Conservation (phyloP, 2,797 vertebrate genomes). For the Acropternis orthonyx region DNA sequence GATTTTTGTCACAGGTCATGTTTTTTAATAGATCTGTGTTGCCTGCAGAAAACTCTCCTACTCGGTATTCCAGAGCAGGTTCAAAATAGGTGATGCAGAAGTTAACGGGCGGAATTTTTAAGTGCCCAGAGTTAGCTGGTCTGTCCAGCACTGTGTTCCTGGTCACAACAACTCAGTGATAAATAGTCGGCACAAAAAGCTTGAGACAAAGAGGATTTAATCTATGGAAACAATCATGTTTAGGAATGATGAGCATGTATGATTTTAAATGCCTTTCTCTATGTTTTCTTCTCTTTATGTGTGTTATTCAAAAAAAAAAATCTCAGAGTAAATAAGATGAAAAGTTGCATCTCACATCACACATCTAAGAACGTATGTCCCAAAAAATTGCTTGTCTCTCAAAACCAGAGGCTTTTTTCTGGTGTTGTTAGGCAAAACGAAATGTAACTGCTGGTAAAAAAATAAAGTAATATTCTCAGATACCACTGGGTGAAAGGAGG, state of each 20-base stretch:
- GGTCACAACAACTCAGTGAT: background rate
- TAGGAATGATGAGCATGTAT: background rate
- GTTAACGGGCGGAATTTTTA: slow-evolving; percentile 62
- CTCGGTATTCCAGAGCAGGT: slow-evolving; percentile 27
- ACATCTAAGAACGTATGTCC: background rate
- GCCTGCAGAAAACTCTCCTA: slow-evolving; percentile 61
- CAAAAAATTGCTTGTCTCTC: background rate
- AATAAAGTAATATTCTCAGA: background rate
- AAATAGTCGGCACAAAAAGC: background rate
- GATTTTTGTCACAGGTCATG: slow-evolving; percentile 81
- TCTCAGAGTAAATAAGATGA: background rate
- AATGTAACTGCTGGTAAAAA: background rate
- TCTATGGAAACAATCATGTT: background rate
- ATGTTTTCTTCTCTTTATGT: background rate
- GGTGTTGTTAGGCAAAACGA: background rate
- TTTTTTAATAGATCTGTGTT: slow-evolving; percentile 75
- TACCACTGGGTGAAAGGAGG: background rate
- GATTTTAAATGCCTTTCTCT: background rate
- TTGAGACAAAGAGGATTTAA: background rate
- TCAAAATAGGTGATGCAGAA: slow-evolving; percentile 42
- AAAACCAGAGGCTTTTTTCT: background rate
- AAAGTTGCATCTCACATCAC: background rate
- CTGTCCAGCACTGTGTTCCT: background rate
- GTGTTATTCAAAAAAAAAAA: background rate
- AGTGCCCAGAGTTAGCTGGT: slow-evolving; percentile 8